A percentile compares a stretch with the other conserved stretches of the same genome.
These are phyloP conservation scores for Megaptera novaeangliae DNA, from an alignment of 2,113 vertebrate species.

Conservation along the genomic window DNA sequence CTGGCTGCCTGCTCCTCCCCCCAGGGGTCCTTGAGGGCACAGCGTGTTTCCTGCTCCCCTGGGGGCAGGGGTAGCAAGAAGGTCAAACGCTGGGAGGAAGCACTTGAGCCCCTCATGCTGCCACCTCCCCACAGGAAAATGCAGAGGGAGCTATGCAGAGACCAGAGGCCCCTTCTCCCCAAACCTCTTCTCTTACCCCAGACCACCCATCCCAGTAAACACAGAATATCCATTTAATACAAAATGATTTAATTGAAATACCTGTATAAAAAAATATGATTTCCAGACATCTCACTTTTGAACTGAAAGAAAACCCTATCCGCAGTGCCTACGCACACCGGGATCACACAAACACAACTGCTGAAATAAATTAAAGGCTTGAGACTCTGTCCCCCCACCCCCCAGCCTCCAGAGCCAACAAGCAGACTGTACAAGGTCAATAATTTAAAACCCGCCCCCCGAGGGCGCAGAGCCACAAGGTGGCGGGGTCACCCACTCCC, in stretches of 20 bases:
- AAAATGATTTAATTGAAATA: constrained; percentile 98
- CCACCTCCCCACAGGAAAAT: too few relatives aligned
- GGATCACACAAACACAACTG: constrained; percentile 83
- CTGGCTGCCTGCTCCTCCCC: not conserved
- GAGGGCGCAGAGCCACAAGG: not conserved
- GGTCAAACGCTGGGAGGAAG: too few relatives aligned
- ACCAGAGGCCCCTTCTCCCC: not conserved
- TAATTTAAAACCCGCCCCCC: constrained; percentile 83
- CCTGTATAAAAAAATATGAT: constrained; percentile 98
- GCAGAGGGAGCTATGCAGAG: rapidly evolving
- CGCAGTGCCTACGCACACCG: constrained; percentile 78
- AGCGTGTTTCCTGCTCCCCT: too few relatives aligned
- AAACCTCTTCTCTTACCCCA: not conserved
- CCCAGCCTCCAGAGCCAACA: constrained; percentile 84
- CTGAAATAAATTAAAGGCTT: constrained; percentile 86
- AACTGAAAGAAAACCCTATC: constrained; percentile 82
- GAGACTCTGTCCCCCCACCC: constrained; percentile 82
- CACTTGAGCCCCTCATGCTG: rapidly evolving
- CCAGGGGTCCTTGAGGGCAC: not conserved
- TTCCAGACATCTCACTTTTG: constrained; percentile 90
- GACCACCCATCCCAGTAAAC: not conserved
- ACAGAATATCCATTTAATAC: constrained; percentile 82
- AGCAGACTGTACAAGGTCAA: constrained; percentile 88
- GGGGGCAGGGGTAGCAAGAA: too few relatives aligned
- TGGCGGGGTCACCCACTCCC: constrained; percentile 81